Percentiles rank a stretch among this genome's conserved stretches.
Conservation (phyloP, 1,140 invertebrate genomes). For the Sarcophaga bullata region DNA sequence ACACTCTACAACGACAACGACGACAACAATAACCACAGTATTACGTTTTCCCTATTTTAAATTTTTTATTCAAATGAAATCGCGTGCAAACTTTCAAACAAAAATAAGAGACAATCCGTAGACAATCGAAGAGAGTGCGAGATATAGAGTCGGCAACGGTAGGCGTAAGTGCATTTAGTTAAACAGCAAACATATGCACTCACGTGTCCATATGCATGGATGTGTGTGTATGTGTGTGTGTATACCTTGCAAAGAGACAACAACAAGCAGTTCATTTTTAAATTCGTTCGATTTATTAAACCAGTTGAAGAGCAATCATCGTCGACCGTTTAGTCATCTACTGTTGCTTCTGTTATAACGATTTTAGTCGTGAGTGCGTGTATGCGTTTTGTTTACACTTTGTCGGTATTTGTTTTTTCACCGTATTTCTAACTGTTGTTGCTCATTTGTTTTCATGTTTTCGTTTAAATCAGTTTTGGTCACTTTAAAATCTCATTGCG, state of each 20-base stretch:
- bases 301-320: no score
- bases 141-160: no score
- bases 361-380: neutral
- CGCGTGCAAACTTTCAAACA: constrained; percentile 15
- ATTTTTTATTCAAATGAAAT: neutral
- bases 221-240: no score
- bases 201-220: neutral
- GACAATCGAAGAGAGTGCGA: neutral
- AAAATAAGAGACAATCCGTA: neutral
- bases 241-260: neutral
- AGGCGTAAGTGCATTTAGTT: neutral
- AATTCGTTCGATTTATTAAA: neutral
- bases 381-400: neutral
- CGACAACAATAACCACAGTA: neutral
- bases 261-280: neutral
- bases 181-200: neutral
- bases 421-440: no score
- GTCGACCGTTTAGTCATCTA: neutral
- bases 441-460: neutral
- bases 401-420: no score
- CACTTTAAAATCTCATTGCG: neutral
- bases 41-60: no score
- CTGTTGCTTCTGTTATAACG: constrained; percentile 1
- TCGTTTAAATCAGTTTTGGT: neutral
- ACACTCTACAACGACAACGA: neutral